phyloP scores from a whole-genome alignment of 37 sponge, comb jelly and placozoan species.

The Chondrilla cf. caribensis region DNA sequence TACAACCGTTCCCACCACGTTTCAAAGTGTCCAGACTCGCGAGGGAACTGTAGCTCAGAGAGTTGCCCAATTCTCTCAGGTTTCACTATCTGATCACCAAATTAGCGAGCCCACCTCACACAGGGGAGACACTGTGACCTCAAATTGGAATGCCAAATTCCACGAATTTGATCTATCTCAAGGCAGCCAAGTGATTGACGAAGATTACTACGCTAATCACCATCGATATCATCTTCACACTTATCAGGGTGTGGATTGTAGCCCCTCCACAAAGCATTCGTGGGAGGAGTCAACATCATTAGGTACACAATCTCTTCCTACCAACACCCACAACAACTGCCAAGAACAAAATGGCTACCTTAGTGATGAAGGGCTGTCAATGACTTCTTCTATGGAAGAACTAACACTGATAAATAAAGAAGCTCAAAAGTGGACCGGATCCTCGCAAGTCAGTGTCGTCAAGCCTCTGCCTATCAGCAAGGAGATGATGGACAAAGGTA shows the following conservation, averaged over 20 bases:
- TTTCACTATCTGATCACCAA: background rate
- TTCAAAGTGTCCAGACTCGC: too few relatives aligned
- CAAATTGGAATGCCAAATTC: conserved; percentile 8
- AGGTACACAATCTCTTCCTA: background rate
- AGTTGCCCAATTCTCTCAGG: background rate
- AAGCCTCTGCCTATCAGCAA: conserved; percentile 15
- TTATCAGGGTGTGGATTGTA: background rate
- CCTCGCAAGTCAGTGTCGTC: background rate
- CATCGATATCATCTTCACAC: background rate
- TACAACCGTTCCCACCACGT: too few relatives aligned
- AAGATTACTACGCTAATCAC: background rate
- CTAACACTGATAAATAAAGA: conserved; percentile 37
- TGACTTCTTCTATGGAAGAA: conserved; percentile 49
- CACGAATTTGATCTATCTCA: conserved; percentile 10
- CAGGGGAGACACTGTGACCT: background rate
- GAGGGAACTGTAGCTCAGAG: background rate
- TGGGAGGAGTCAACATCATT: background rate
- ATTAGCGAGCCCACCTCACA: background rate
- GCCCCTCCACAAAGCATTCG: background rate
- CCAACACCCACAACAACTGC: background rate
- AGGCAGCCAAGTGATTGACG: conserved; percentile 2
- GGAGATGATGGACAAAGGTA: background rate
- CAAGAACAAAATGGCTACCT: conserved; percentile 8
- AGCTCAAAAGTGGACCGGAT: background rate
- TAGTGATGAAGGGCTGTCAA: conserved; percentile 16